Base-by-base conservation (phyloP, 2,888 invertebrate species). In the Schizaphis graminum region DNA sequence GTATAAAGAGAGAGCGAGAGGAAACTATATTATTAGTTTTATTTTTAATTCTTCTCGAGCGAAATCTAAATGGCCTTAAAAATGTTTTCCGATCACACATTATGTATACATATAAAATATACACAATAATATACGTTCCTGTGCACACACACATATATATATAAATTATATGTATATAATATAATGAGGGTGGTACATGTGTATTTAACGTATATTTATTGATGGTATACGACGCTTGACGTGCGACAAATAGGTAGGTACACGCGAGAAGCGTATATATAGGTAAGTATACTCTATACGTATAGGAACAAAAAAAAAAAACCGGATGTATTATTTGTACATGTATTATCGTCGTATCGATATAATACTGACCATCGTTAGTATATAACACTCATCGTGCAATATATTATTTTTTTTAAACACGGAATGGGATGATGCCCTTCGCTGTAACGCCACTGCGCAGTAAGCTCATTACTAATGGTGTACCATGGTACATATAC, bases 181-280 rank as follows among this genome's bases (percentile, higher is more conserved):
- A 77, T 77, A 35, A 77, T 77, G 7, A 77, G 35, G 35, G 35
- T 21, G 8, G 21, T 77, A 77, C 35, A 21, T 21, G 35, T 35
- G 77, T 77, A 77, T 35, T 77, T 77, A 77, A 35, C 77, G 35
- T 77, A 77, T 24, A 77, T 61, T 35, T 77, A 77, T 77, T 77
- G 77, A 35, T 21, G 77, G 35, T 77, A 77, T 41, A 41, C 77
- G 35, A 21, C 35, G 77, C 77, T 21, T 3, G 77, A 77, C 77
- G 77, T 77, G 35, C 77, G 77, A 77, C 77, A 77, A 77, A 77
- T 77, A 77, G 77, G 21, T 77, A 77, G 77, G 21, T 77, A 77
- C 77, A 77, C 35, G 35, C 77, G 35, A 77, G 35, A 77, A 35
- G 77, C 21, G 35, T 77, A 35, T 67, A 67, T n/a, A 67, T 35